phyloP scores from a whole-genome alignment of 1,140 invertebrate genomes.

The Cotesia typhae region DNA sequence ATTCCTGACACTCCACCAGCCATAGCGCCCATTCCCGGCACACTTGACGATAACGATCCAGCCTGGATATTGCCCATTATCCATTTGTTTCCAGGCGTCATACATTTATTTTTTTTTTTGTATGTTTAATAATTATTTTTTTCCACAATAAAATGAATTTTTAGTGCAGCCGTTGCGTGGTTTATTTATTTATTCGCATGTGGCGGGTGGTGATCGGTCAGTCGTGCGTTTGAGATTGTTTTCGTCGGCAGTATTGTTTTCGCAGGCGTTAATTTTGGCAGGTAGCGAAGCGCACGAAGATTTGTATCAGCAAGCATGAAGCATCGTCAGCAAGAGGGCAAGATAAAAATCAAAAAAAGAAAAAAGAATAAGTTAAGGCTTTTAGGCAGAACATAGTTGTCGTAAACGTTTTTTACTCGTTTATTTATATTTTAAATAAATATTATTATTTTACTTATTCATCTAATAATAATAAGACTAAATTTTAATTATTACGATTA shows the following conservation, averaged over 20 bases:
- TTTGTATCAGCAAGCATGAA: constrained; percentile 67
- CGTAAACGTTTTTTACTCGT: constrained; percentile 38
- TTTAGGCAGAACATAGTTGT: constrained; percentile 51
- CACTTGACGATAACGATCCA: constrained; percentile 59
- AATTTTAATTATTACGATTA: no score
- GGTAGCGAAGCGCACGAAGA: constrained; percentile 67
- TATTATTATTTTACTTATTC: constrained; percentile 29
- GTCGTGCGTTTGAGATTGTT: constrained; percentile 47
- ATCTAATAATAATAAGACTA: no score
- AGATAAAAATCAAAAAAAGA: constrained; percentile 68
- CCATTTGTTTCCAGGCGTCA: constrained; percentile 23
- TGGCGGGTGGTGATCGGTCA: constrained; percentile 44
- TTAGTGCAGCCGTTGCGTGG: constrained; percentile 43
- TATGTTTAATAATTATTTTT: constrained; percentile 11
- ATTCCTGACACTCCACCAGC: constrained; percentile 62
- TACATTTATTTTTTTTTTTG: constrained; percentile 25
- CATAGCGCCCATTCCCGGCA: constrained; percentile 60
- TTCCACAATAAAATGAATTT: constrained; percentile 15
- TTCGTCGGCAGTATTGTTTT: constrained; percentile 47
- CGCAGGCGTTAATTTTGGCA: constrained; percentile 65
- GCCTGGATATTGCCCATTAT: constrained; percentile 51
- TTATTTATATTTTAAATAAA: constrained; percentile 39
- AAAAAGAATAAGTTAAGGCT: constrained; percentile 65
- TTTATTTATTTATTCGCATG: constrained; percentile 38
- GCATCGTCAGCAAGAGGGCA: constrained; percentile 68